A percentile compares a stretch with the other conserved stretches of the same genome.
These are phyloP conservation scores for Apotomis betuletana DNA, from an alignment of 2,888 invertebrate species.

Conservation along the genomic window DNA sequence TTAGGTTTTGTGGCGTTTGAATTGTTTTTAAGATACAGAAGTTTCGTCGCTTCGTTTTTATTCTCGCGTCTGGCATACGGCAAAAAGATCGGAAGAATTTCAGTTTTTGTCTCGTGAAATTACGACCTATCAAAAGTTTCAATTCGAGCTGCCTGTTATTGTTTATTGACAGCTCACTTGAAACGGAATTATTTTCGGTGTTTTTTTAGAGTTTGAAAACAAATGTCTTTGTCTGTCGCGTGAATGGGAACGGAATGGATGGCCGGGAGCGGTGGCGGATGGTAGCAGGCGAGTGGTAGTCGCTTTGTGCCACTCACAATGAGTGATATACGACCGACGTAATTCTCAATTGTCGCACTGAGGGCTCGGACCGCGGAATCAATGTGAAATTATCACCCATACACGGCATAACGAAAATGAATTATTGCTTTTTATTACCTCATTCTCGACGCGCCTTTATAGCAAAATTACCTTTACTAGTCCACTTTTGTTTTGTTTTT, in stretches of 20 bases:
- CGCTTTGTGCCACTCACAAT: conserved; percentile 80
- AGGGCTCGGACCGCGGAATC: conserved; percentile 65
- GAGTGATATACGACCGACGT: conserved; percentile 82
- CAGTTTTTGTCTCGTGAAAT: conserved; percentile 33
- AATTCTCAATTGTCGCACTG: conserved; percentile 78
- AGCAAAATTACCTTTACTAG: conserved; percentile 59
- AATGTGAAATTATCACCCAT: conserved; percentile 81
- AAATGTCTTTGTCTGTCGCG: conserved; percentile 77
- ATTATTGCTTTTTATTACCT: conserved; percentile 77
- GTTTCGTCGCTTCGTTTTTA: conserved; percentile 39
- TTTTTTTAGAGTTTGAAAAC: conserved; percentile 77
- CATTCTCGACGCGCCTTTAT: conserved; percentile 60
- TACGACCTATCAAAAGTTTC: conserved; percentile 36
- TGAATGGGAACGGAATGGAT: conserved; percentile 60
- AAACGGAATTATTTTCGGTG: conserved; percentile 74
- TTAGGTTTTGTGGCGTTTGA: conserved; percentile 79
- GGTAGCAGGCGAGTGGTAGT: conserved; percentile 76
- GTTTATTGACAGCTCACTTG: conserved; percentile 70
- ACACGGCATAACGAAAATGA: conserved; percentile 82
- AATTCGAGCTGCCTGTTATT: conserved; percentile 55
- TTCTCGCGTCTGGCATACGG: conserved; percentile 14
- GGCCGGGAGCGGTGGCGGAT: conserved; percentile 66
- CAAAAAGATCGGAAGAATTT: conserved; percentile 9
- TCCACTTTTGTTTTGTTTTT: conserved; percentile 53
- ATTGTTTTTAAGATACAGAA: conserved; percentile 72